phyloP scores from a whole-genome alignment of 2,113 vertebrate genomes.

The Spermophilus dauricus region DNA sequence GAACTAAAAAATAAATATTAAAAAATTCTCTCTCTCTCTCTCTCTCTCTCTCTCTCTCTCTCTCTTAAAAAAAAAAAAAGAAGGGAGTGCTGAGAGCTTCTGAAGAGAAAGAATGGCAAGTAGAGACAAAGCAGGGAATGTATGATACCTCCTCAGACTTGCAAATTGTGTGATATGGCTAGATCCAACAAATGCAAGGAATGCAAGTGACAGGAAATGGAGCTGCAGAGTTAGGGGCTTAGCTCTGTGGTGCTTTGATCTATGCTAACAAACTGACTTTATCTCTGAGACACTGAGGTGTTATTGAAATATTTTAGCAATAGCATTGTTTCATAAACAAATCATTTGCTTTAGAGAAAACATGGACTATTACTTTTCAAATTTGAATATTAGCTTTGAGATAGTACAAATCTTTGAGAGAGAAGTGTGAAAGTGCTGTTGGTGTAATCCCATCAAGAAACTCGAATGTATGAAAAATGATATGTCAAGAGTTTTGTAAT shows the following conservation, averaged over 20 bases:
- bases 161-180: too few species aligned
- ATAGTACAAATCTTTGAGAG: not conserved
- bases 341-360: not conserved
- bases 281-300: not conserved
- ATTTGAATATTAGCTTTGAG: not conserved
- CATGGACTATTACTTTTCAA: not conserved
- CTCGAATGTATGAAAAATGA: too few species aligned
- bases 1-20: too few species aligned
- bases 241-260: not conserved
- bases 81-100: rapidly evolving
- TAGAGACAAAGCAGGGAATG: not conserved
- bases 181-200: not conserved
- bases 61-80: not conserved
- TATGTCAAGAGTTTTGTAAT: too few species aligned
- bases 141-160: not conserved
- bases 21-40: too few species aligned
- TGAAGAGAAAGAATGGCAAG: not conserved
- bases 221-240: not conserved
- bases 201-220: not conserved
- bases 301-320: not conserved
- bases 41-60: too few species aligned
- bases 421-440: not conserved
- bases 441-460: not conserved
- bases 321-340: not conserved
- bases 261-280: not conserved